These are phyloP conservation scores for Alfaro cultratus DNA, from an alignment of 2,797 vertebrate genomes.

Conservation along the genomic window DNA sequence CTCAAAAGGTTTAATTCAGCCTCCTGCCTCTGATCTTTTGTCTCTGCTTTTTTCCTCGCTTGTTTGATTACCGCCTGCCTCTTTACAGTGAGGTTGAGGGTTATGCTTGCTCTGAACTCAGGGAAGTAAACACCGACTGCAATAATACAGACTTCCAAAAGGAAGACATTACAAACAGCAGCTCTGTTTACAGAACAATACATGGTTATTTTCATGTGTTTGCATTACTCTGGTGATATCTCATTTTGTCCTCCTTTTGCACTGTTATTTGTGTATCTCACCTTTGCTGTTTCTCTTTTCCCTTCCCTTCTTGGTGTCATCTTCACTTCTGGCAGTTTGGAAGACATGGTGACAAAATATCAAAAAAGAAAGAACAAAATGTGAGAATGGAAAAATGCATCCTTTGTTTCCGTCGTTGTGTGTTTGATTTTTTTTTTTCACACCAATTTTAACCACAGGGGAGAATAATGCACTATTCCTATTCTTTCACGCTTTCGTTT, in stretches of 20 bases:
- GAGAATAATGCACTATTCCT: constrained; percentile 74
- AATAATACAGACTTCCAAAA: constrained; percentile 49
- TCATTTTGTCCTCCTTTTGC: constrained; percentile 45
- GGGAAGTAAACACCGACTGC: constrained; percentile 65
- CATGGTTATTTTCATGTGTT: constrained; percentile 30
- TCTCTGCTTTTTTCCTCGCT: constrained; percentile 47
- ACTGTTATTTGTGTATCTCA: constrained; percentile 56
- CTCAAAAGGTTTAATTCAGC: constrained; percentile 61
- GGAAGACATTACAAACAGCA: constrained; percentile 41
- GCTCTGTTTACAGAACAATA: constrained; percentile 48
- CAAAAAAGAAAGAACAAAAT: constrained; percentile 99
- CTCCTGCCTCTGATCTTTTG: constrained; percentile 54
- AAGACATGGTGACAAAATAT: constrained; percentile 99
- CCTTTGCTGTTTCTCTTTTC: constrained; percentile 51
- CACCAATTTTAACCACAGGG: constrained; percentile 39
- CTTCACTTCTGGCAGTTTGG: constrained; percentile 86
- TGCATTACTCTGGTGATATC: constrained; percentile 40
- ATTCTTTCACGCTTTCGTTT: constrained; percentile 31
- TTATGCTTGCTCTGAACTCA: constrained; percentile 55
- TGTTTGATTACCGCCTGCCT: constrained; percentile 55
- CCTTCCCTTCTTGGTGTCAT: constrained; percentile 38
- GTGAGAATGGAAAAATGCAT: constrained; percentile 86
- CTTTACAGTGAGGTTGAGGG: constrained; percentile 62
- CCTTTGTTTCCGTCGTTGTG: constrained; percentile 50
- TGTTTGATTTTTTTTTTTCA: constrained; percentile 43